phyloP scores from a whole-genome alignment of 1,140 invertebrate species.

The Nasonia vitripennis region DNA sequence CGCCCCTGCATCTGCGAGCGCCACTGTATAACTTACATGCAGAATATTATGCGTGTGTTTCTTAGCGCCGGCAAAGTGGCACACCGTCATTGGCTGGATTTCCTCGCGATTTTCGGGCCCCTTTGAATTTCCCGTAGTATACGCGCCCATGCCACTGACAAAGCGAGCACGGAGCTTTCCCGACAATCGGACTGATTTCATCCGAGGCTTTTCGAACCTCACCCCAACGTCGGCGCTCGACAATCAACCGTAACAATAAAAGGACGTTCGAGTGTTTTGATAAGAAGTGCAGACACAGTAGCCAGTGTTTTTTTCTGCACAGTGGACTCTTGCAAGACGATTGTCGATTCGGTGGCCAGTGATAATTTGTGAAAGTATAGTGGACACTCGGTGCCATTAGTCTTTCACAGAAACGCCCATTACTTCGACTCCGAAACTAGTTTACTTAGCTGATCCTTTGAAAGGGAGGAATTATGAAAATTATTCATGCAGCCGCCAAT shows the following conservation, averaged over 20 bases:
- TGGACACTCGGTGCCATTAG: not conserved
- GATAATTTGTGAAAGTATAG: conserved; percentile 1
- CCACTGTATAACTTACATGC: not conserved
- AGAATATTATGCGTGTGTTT: not conserved
- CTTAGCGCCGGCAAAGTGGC: conserved; percentile 30
- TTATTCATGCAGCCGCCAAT: conserved; percentile 16
- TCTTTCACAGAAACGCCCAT: not conserved
- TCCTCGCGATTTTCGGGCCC: not conserved
- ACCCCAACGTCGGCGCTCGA: not conserved
- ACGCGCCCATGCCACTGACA: not conserved
- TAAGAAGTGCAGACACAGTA: not conserved
- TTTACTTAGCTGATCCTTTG: not conserved
- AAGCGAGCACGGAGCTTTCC: not conserved
- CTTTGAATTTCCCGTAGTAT: not conserved
- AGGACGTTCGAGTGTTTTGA: not conserved
- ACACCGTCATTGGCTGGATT: conserved; percentile 27
- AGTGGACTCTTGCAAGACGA: not conserved
- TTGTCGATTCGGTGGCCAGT: not conserved
- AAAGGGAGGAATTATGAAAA: conserved; percentile 33
- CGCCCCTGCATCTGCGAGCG: too few relatives aligned
- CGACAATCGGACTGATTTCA: not conserved
- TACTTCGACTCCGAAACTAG: not conserved
- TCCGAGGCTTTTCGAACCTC: not conserved
- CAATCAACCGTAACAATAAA: not conserved
- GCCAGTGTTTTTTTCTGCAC: not conserved